Evolutionary conservation across 92 coral and sea anemone genomes (phyloP).

Genomic region (Porites cylindrica): DNA sequence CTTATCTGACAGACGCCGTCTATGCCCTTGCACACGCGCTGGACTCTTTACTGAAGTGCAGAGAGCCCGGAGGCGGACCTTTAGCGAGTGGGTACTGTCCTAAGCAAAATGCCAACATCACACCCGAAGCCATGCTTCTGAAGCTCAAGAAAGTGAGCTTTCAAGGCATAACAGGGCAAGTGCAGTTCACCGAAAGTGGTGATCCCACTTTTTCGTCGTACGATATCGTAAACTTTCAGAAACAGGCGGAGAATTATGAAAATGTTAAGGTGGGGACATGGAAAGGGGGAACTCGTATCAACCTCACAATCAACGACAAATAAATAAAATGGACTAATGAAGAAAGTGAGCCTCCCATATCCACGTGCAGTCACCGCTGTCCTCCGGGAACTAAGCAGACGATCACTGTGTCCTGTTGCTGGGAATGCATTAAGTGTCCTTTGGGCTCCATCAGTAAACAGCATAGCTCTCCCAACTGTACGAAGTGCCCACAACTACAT

Average conservation of each 20-base stretch:
- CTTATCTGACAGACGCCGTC: slow-evolving; percentile 79
- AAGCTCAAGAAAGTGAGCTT: slow-evolving; percentile 67
- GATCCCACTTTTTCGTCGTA: slow-evolving; percentile 67
- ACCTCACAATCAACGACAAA: slow-evolving; percentile 4
- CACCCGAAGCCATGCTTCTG: slow-evolving; percentile 50
- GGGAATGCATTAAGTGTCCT: too few relatives aligned
- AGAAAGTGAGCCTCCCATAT: slow-evolving; percentile 6
- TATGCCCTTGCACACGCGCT: slow-evolving; percentile 79
- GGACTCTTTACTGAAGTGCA: slow-evolving; percentile 46
- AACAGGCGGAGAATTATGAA: slow-evolving; percentile 7
- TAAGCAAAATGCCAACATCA: slow-evolving; percentile 4
- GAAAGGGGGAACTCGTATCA: slow-evolving; percentile 35
- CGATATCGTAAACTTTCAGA: slow-evolving; percentile 77
- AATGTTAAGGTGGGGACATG: slow-evolving; percentile 76
- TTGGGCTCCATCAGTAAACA: too few relatives aligned
- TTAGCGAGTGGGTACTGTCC: slow-evolving; percentile 45
- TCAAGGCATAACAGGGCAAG: slow-evolving; percentile 69
- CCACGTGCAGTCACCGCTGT: slow-evolving; percentile 72
- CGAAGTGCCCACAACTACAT: too few relatives aligned
- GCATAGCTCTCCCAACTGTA: too few relatives aligned
- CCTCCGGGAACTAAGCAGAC: slow-evolving; percentile 44
- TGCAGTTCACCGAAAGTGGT: slow-evolving; percentile 63
- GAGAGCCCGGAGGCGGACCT: slow-evolving; percentile 12
- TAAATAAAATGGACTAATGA: not conserved
- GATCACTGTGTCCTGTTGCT: too few relatives aligned